These are phyloP conservation scores for Drosophila ochracea DNA, from an alignment of 2,888 invertebrate species.

Conservation along the genomic window DNA sequence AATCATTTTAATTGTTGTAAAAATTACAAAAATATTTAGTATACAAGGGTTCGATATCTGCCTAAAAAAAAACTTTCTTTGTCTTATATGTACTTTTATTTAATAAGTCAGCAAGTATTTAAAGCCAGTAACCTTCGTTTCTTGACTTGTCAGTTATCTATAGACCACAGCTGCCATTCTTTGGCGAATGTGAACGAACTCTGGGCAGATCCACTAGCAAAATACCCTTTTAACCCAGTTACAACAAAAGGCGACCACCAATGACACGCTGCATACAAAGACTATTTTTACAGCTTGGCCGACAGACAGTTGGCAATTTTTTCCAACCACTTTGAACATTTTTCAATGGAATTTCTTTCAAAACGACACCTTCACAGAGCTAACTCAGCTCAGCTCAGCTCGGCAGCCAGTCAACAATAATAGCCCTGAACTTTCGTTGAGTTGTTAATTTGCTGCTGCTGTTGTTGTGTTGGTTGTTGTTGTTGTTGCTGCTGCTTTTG, in stretches of 20 bases:
- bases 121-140: not conserved
- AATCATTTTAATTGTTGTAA: not conserved
- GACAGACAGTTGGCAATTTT: slow-evolving; percentile 43
- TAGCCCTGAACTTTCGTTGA: slow-evolving; percentile 67
- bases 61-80: not conserved
- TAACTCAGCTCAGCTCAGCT: slow-evolving; percentile 21
- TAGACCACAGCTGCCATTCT: slow-evolving; percentile 20
- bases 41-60: not conserved
- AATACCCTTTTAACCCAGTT: slow-evolving; percentile 51
- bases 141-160: slow-evolving; percentile 22
- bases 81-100: not conserved
- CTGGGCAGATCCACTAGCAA: slow-evolving; percentile 2
- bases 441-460: slow-evolving; percentile 50
- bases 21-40: not conserved
- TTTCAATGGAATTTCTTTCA: slow-evolving; percentile 62
- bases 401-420: slow-evolving; percentile 44
- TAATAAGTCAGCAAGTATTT: not conserved
- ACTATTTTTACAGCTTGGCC: slow-evolving; percentile 43
- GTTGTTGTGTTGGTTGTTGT: slow-evolving; percentile 18
- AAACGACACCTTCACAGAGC: slow-evolving; percentile 47
- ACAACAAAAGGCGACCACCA: slow-evolving; percentile 38
- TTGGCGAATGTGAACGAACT: slow-evolving; percentile 41
- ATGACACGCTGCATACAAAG: slow-evolving; percentile 16
- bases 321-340: slow-evolving; percentile 16
- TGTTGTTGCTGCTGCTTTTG: slow-evolving; percentile 12